Percentiles rank a stretch among this genome's conserved stretches.
Evolutionary conservation across 2,888 invertebrate species (phyloP).

Genomic region (Spisula subtruncata): DNA sequence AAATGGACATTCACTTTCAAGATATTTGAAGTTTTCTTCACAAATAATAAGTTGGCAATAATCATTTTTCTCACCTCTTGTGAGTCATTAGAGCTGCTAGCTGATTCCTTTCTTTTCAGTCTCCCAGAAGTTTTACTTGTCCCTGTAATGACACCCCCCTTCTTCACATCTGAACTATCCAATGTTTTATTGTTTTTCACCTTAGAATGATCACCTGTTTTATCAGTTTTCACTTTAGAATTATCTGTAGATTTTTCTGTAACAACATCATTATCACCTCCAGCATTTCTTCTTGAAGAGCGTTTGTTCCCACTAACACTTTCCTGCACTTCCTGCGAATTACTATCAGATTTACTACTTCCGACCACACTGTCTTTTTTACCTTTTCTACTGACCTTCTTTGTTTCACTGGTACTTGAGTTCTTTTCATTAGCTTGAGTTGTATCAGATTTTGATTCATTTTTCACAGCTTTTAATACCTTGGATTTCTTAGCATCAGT

Average conservation of each 20-base stretch:
- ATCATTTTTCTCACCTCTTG: conserved; percentile 42
- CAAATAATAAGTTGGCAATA: background rate
- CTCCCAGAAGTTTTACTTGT: conserved; percentile 9
- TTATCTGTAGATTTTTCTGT: background rate
- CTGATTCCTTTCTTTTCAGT: conserved; percentile 57
- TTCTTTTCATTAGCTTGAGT: conserved; percentile 13
- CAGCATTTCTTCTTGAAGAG: conserved; percentile 23
- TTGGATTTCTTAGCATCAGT: background rate
- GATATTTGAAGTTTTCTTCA: background rate
- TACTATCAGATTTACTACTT: background rate
- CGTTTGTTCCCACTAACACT: background rate
- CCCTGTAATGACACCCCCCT: conserved; percentile 22
- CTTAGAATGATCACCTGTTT: background rate
- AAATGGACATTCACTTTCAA: background rate
- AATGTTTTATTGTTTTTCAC: background rate
- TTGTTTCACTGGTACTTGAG: background rate
- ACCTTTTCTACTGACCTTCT: background rate
- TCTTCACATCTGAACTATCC: background rate
- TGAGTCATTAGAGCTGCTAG: conserved; percentile 54
- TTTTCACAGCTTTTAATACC: background rate
- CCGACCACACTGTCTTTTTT: conserved; percentile 6
- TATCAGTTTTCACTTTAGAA: background rate
- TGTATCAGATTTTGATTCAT: background rate
- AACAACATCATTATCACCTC: background rate
- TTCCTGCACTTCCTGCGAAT: background rate